A percentile compares a stretch with the other conserved stretches of the same genome.
Conservation (phyloP, 2,888 invertebrate species). For the Chalcosyrphus nemorum region DNA sequence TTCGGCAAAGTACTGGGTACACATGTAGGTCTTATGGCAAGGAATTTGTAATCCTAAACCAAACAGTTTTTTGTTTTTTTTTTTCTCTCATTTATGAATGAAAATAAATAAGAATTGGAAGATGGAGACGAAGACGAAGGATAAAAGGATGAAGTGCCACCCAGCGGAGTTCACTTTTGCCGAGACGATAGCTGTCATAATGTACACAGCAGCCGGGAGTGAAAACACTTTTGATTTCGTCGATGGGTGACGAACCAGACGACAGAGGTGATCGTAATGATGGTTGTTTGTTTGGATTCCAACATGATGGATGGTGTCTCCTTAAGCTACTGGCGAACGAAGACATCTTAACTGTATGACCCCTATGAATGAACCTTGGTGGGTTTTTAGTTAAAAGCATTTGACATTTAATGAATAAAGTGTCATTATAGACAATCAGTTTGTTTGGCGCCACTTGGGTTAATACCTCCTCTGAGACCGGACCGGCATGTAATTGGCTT, state of each 20-base stretch:
- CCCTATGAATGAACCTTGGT: background rate
- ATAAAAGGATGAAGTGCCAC: background rate
- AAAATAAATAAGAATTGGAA: background rate
- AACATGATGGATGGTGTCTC: constrained; percentile 44
- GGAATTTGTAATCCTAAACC: constrained; percentile 53
- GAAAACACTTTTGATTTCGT: constrained; percentile 55
- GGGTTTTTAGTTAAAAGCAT: background rate
- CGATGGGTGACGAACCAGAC: constrained; percentile 36
- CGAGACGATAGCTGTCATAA: constrained; percentile 24
- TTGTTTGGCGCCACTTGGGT: background rate
- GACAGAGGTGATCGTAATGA: constrained; percentile 3
- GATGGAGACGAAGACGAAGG: background rate
- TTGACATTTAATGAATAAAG: no score
- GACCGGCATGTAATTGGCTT: no score
- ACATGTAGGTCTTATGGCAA: constrained; percentile 52
- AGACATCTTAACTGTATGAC: background rate
- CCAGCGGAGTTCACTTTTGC: background rate
- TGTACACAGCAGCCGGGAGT: constrained; percentile 15
- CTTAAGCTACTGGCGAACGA: background rate
- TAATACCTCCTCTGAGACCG: background rate
- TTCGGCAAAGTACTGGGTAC: background rate
- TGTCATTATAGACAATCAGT: background rate
- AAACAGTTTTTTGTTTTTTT: constrained; percentile 44
- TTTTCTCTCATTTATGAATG: constrained; percentile 52
- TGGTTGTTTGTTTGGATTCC: constrained; percentile 41